Conservation (phyloP, 2,113 vertebrate genomes). For the Scophthalmus maximus region DNA sequence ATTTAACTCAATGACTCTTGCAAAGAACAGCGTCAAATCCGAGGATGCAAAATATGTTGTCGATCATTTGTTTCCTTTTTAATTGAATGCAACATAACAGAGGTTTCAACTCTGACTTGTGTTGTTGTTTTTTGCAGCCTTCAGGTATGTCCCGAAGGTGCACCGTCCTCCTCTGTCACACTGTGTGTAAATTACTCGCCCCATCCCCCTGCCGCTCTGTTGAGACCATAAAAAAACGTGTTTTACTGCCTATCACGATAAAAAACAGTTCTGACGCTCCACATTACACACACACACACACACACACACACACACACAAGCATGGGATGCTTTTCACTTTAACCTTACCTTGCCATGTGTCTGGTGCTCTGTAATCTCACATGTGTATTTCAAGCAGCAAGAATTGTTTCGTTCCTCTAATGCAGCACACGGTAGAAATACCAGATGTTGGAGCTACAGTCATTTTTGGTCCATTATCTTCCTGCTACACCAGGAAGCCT, state of each 20-base stretch:
- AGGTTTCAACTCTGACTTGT: slow-evolving; percentile 7
- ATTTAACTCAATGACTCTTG: slow-evolving; percentile 10
- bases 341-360: too few relatives aligned
- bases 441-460: too few relatives aligned
- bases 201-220: slow-evolving; percentile 37
- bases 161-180: slow-evolving; percentile 14
- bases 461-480: too few relatives aligned
- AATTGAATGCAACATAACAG: not conserved
- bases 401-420: too few relatives aligned
- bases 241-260: slow-evolving; percentile 36
- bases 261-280: slow-evolving; percentile 29
- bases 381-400: slow-evolving; percentile 8
- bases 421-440: too few relatives aligned
- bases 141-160: slow-evolving; percentile 29
- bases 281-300: slow-evolving; percentile 1
- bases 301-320: too few relatives aligned
- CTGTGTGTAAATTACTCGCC: slow-evolving; percentile 38
- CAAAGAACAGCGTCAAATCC: slow-evolving; percentile 15
- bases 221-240: slow-evolving; percentile 39
- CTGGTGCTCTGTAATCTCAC: slow-evolving; percentile 16
- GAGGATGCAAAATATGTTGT: not conserved
- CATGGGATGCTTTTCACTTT: slow-evolving; percentile 5
- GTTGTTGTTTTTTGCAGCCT: slow-evolving; percentile 7
- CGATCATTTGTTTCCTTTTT: not conserved
- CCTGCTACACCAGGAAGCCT: not conserved